Conservation (phyloP, 2,797 vertebrate species). For the Lithobates pipiens region DNA sequence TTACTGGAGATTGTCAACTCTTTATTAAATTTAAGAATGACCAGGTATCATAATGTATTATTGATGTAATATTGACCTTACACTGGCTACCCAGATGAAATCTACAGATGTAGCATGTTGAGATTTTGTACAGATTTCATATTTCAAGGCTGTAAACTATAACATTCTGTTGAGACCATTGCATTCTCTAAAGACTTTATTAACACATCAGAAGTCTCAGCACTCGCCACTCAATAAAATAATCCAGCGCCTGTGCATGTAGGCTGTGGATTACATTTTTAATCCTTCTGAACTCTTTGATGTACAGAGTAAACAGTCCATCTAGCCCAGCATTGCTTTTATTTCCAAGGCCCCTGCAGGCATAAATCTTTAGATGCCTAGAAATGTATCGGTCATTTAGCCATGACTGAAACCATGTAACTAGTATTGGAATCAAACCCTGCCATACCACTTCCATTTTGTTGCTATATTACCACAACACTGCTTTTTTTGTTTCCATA, state of each 20-base stretch:
- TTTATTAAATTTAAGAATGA: conserved; percentile 8
- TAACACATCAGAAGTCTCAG: conserved; percentile 19
- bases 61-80: conserved; percentile 4
- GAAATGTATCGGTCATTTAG: too few relatives aligned
- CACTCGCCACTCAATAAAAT: conserved; percentile 12
- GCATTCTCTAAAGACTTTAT: conserved; percentile 32
- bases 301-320: too few relatives aligned
- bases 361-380: too few relatives aligned
- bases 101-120: not conserved
- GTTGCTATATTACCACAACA: too few relatives aligned
- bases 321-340: too few relatives aligned
- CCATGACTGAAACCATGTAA: too few relatives aligned
- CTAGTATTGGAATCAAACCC: too few relatives aligned
- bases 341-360: too few relatives aligned
- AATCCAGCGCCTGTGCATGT: not conserved
- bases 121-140: not conserved
- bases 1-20: not conserved
- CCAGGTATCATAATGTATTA: not conserved
- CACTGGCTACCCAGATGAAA: not conserved
- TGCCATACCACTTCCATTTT: too few relatives aligned
- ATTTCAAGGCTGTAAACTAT: not conserved
- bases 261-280: not conserved
- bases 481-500: too few relatives aligned
- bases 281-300: not conserved
- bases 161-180: conserved; percentile 10